Evolutionary conservation across 2,797 vertebrate species (phyloP).

Genomic region (Threskiornis aethiopicus): DNA sequence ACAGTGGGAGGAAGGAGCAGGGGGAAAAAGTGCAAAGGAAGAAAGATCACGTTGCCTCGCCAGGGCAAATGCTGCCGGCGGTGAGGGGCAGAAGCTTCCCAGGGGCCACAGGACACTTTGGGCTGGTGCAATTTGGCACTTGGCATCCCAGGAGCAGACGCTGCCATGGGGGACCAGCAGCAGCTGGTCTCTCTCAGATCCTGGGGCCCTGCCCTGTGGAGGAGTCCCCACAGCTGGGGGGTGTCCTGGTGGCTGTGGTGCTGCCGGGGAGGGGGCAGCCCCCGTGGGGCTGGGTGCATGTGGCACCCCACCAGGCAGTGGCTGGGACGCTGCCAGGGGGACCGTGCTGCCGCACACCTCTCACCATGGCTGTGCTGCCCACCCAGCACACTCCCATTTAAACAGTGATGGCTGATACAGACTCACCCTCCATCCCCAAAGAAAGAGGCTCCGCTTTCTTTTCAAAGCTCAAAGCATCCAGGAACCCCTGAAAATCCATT

Average conservation of each 20-base stretch:
- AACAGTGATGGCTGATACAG: neutral
- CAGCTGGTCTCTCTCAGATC: rapidly evolving
- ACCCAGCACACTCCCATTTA: neutral
- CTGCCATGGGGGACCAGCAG: rapidly evolving
- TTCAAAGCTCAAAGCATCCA: neutral
- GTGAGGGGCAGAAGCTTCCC: neutral
- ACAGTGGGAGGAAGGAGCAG: neutral
- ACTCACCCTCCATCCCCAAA: neutral
- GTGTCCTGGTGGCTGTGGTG: rapidly evolving
- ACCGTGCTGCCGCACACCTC: neutral
- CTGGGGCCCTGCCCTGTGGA: neutral
- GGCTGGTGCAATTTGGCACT: neutral
- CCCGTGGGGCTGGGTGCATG: neutral
- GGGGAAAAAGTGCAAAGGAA: neutral
- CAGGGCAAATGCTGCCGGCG: neutral
- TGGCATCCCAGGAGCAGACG: neutral
- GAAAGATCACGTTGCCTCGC: neutral
- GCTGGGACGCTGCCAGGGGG: neutral
- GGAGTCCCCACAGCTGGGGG: neutral
- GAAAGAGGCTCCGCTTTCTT: neutral
- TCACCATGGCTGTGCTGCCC: neutral
- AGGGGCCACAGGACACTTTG: neutral
- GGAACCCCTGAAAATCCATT: neutral
- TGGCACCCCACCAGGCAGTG: neutral
- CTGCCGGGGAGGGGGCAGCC: neutral